Evolutionary conservation across 2,113 vertebrate genomes (phyloP), one percentile per base, ranked within the genome.

Genomic region (Labrus mixtus): DNA sequence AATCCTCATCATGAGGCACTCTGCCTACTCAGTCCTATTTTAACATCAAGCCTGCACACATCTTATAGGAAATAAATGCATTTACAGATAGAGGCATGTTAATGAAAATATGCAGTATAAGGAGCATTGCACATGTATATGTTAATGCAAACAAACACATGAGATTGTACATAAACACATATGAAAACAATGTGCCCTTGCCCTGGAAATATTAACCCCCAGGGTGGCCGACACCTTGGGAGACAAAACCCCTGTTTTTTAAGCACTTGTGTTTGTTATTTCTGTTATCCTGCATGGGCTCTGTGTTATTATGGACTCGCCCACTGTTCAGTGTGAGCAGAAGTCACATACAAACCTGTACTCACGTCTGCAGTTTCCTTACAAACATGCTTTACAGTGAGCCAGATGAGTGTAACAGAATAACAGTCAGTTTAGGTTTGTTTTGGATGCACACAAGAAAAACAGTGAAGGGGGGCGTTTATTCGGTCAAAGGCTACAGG

Each of bases 181-280:
- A 71, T 69, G 46, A 22, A 69, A 68, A 66, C 68, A 61, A 55
- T 76, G 56, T 83, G 83, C 84, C 82, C 81, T 71, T 60, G 17
- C 63, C 64, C 25, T 70, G 66, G 79, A 70, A 78, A 70, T 62
- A 65, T 70, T 63, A 80, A 76, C 73, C 82, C 76, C 45, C 60
- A 64, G 76, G 65, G 71, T 78, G 19, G 70, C 83, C 10, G 46
- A 59, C 76, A 68, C 58, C 55, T 58, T 11, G 29, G 29, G 29
- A 33, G 29, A 33, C 29, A 33, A 33, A 33, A 33, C 29, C 29
- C 62, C 53, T 55, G 50, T 41, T 56, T 67, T 41, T 19, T 56
- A 63, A 63, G 60, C 29, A 33, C 69, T 48, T 87, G 66, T 57
- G 60, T 69, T 73, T 70, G 55, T 81, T 55, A 8, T 66, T 67